Conservation (phyloP, 1,140 invertebrate genomes). For the Nymphalis io region DNA sequence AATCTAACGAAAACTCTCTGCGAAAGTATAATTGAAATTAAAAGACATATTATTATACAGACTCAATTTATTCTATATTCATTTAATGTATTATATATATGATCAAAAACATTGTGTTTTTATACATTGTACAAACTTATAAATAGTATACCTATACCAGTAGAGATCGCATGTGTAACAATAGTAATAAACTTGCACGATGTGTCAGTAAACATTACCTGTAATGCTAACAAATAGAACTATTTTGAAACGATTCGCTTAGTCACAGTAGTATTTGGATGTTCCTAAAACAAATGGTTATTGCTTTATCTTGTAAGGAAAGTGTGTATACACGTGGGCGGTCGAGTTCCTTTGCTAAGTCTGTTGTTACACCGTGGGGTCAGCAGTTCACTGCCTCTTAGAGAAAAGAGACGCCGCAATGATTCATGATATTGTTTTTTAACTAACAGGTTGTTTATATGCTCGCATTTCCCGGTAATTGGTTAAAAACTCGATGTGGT, state of each 20-base stretch:
- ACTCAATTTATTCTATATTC: no score
- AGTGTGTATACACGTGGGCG: constrained; percentile 55
- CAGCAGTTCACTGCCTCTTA: constrained; percentile 60
- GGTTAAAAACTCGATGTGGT: constrained; percentile 40
- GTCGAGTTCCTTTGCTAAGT: constrained; percentile 67
- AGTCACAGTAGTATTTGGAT: constrained; percentile 19
- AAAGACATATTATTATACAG: no score
- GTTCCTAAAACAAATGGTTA: constrained; percentile 29
- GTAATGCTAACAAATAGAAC: not conserved
- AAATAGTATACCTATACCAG: no score
- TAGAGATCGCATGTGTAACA: not conserved
- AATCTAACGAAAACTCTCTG: no score
- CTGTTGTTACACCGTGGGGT: constrained; percentile 59
- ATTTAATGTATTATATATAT: no score
- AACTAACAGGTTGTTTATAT: constrained; percentile 58
- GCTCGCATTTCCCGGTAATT: constrained; percentile 58
- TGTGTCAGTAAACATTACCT: not conserved
- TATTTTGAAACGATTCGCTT: constrained; percentile 10
- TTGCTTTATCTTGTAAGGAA: constrained; percentile 30
- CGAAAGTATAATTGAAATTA: no score
- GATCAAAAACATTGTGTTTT: no score
- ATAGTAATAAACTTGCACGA: not conserved
- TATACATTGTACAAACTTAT: no score
- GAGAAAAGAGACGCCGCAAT: constrained; percentile 58
- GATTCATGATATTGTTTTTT: constrained; percentile 67